These are phyloP conservation scores for Epinotia demarniana DNA, from an alignment of 2,888 invertebrate species.

Conservation along the genomic window DNA sequence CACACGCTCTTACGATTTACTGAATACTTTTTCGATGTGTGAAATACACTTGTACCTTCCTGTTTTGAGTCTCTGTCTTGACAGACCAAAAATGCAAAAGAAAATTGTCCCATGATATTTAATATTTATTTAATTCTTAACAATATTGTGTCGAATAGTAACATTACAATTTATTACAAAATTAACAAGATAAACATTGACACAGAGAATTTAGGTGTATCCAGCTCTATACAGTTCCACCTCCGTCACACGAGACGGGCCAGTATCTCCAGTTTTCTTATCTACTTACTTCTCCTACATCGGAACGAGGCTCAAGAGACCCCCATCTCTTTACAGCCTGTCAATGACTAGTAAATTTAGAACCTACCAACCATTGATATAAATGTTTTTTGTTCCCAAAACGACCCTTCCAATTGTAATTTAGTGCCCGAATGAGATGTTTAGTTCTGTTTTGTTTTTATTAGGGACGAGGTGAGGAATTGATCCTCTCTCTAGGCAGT, in stretches of 20 bases:
- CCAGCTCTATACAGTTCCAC: slow-evolving; percentile 56
- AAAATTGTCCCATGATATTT: too few relatives aligned
- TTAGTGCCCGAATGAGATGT: slow-evolving; percentile 74
- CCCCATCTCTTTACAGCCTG: slow-evolving; percentile 81
- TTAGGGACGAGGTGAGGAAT: slow-evolving; percentile 45
- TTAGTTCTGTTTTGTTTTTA: slow-evolving; percentile 56
- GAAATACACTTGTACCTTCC: too few relatives aligned
- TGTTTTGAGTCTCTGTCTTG: too few relatives aligned
- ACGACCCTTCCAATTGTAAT: slow-evolving; percentile 81
- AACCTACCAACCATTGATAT: slow-evolving; percentile 82
- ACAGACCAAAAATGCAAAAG: too few relatives aligned
- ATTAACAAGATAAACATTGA: too few relatives aligned
- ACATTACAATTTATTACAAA: too few relatives aligned
- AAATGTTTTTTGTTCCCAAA: slow-evolving; percentile 85
- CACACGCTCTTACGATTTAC: too few relatives aligned
- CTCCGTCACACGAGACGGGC: slow-evolving; percentile 57
- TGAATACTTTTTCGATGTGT: too few relatives aligned
- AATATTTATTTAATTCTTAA: too few relatives aligned
- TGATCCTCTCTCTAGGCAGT: slow-evolving; percentile 9
- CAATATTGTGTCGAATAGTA: too few relatives aligned
- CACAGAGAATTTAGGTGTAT: slow-evolving; percentile 14
- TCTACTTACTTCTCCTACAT: slow-evolving; percentile 72
- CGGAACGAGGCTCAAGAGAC: slow-evolving; percentile 76
- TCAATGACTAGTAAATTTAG: slow-evolving; percentile 84
- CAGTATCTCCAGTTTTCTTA: slow-evolving; percentile 77